Evolutionary conservation across 2,888 invertebrate species (phyloP), one percentile per base, ranked within the genome.

Genomic region (Acheta domesticus): DNA sequence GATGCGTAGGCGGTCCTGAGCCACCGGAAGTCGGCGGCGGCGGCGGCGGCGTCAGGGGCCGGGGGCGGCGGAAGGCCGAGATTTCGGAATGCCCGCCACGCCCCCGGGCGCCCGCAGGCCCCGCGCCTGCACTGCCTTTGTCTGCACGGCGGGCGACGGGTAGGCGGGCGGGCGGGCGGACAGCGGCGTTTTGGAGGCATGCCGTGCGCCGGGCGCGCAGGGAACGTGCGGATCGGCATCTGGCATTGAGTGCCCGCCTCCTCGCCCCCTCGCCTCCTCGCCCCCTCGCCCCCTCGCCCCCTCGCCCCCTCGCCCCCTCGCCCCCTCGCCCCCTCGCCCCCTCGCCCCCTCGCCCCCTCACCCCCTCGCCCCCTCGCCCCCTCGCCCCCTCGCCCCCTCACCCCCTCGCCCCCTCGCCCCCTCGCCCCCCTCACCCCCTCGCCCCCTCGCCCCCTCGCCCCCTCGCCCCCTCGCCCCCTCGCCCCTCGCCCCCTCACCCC

Each of bases 221-320:
- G 62, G 16, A n/a, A 62, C 62, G 62, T 62, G 62, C 62, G n/a
- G 62, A 62, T 62, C 62, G 62, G 62, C 62, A 62, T 62, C 62
- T 62, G 62, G 62, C 62, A 62, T 62, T 62, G 62, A 62, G 62
- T n/a, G 62, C n/a, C n/a, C 62, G n/a, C 12, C 62, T 14, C 14
- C 62, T 14, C 62, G 16, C 19, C 62, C 50, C 14, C 50, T 19
- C 19, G 50, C 50, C 50, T 2, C 12, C 50, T 16, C 19, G 14
- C 62, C 62, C 14, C 19, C 14, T 2, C 62, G 62, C n/a, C 62
- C 62, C 12, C 2, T 5, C 62, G 62, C 23, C n/a, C n/a, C n/a
- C n/a, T n/a, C n/a, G n/a, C n/a, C n/a, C 23, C 23, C 2, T 2
- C 62, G 14, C 12, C 62, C 62, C n/a, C 50, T 16, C 19, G 14